Base-by-base conservation (phyloP, 1,140 invertebrate genomes). In the Drosophila tani region DNA sequence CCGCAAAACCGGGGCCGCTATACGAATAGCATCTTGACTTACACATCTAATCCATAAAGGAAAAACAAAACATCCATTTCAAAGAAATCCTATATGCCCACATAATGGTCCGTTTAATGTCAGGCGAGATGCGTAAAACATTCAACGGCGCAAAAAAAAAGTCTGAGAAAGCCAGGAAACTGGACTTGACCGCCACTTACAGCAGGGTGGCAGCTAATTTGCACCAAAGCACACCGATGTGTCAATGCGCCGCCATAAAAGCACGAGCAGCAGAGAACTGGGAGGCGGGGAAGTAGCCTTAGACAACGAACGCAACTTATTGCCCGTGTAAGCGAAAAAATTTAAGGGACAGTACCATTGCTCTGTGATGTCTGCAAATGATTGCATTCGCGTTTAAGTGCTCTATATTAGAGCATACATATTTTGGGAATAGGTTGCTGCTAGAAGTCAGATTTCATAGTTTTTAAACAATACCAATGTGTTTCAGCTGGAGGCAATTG, bases 281-380 rank as follows among this genome's bases (percentile, higher is more conserved):
- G 24, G 32, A 55, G 41, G 32, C 27, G 60, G 24, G 62, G 35
- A 38, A 59, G 51, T 12, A 21, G 47, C 51, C 63, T 40, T 9
- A 29, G 15, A 21, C 41, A 32, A 53, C 50, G 45, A 80, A 77
- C 14, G 41, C 51, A 71, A 79, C 76, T 79, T 84, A 90, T 81
- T 88, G 85, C 75, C 51, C 75, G 75, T 76, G 86, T 90, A 90
- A 90, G 85, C 85, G 71, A 90, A 90, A 88, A 88, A 84, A 65
- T 51, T 29, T 32, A 40, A 12, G 43, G 19, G 64, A 45, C 50
- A n/a, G 24, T 8, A 24, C 15, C 35, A 57, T 51, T 27, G 41
- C 47, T 46, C 43, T 49, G 46, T 43, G 67, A 90, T 75, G 81
- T 90, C 85, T 90, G 85, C 85, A 91, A 73, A 90, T 90, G 75